Evolutionary conservation across 2,888 invertebrate genomes (phyloP).

Genomic region (Eudasyphora cyanicolor): DNA sequence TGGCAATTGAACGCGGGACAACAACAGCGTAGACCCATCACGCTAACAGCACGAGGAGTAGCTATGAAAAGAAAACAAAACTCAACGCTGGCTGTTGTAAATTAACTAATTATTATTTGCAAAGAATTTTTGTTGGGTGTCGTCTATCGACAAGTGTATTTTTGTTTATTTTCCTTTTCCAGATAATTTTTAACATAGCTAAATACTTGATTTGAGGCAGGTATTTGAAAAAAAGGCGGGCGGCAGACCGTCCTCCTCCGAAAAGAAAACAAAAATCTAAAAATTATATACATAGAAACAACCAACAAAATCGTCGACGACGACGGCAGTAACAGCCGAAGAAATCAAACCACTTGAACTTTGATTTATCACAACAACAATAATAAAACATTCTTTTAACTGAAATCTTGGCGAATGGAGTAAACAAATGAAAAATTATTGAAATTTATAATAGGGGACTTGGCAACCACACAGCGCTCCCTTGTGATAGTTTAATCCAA

Average conservation of each 20-base stretch:
- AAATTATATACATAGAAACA: not conserved
- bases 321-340: too few species aligned
- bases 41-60: not conserved
- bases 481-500: not conserved
- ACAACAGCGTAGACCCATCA: not conserved
- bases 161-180: not conserved
- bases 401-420: not conserved
- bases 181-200: constrained; percentile 1
- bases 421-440: not conserved
- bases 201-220: constrained; percentile 6
- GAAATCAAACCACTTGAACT: constrained; percentile 15
- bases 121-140: constrained; percentile 11
- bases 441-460: not conserved
- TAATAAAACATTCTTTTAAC: not conserved
- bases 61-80: constrained; percentile 6
- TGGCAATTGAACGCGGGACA: not conserved
- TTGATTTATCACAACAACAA: constrained; percentile 15
- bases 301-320: not conserved
- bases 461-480: not conserved
- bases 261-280: not conserved
- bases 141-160: not conserved
- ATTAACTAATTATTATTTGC: constrained; percentile 53
- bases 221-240: not conserved
- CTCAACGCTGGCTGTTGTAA: constrained; percentile 41
- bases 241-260: not conserved